These are phyloP conservation scores for Probosciger aterrimus DNA, from an alignment of 2,113 vertebrate genomes.

Conservation along the genomic window DNA sequence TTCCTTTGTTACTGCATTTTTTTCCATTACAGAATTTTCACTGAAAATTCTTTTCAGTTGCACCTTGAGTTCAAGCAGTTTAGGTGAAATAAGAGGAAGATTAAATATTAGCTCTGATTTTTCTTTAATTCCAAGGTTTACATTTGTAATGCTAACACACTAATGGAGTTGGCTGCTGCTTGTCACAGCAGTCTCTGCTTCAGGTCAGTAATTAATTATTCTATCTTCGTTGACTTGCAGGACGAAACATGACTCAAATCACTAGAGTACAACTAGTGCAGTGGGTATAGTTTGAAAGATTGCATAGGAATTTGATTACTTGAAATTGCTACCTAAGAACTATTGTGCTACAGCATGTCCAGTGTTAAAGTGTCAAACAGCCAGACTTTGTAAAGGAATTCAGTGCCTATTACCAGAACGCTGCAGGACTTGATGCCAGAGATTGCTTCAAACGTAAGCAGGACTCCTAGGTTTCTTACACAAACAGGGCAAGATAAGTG, in stretches of 20 bases:
- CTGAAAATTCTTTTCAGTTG: neutral
- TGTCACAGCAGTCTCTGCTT: neutral
- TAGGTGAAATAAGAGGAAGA: neutral
- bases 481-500: rapidly evolving
- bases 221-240: neutral
- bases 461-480: neutral
- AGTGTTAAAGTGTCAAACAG: neutral
- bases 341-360: neutral
- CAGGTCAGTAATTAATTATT: neutral
- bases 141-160: neutral
- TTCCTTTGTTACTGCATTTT: neutral
- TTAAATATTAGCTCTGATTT: neutral
- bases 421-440: neutral
- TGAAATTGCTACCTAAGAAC: neutral
- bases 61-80: neutral
- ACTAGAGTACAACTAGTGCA: neutral
- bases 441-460: neutral
- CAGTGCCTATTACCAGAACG: rapidly evolving
- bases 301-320: neutral
- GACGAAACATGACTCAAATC: neutral
- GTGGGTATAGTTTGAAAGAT: neutral
- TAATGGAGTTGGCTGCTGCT: neutral
- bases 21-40: neutral
- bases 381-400: neutral
- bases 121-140: neutral